These are phyloP conservation scores for Hippopotamus amphibius DNA, from an alignment of 2,113 vertebrate species.

Conservation along the genomic window DNA sequence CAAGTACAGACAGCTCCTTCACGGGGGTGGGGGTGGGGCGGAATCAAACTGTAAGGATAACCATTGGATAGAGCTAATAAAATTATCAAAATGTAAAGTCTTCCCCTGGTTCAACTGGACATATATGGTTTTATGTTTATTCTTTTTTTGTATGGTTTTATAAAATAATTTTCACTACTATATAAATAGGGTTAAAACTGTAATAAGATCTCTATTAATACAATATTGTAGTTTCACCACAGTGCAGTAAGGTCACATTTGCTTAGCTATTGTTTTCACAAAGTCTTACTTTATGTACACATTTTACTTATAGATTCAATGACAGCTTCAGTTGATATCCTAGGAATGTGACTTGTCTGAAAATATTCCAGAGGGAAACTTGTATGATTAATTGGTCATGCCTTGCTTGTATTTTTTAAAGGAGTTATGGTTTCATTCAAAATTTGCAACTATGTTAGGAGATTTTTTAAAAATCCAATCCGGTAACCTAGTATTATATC, in stretches of 20 bases:
- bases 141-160: neutral
- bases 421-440: slow-evolving; percentile 61
- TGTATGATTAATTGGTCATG: slow-evolving; percentile 18
- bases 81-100: neutral
- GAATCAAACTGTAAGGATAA: neutral
- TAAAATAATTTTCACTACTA: neutral
- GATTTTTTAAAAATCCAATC: neutral
- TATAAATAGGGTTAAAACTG: neutral
- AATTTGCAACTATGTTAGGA: neutral
- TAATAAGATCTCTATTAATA: neutral
- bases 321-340: slow-evolving; percentile 28
- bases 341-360: slow-evolving; percentile 49
- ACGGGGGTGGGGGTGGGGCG: neutral
- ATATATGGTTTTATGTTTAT: neutral
- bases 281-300: neutral
- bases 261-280: neutral
- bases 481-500: slow-evolving; percentile 62
- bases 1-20: neutral
- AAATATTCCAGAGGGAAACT: slow-evolving; percentile 17
- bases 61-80: neutral
- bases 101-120: neutral
- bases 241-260: neutral
- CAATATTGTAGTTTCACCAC: neutral
- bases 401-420: slow-evolving; percentile 60
- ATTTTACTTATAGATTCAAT: neutral